Percentiles rank a stretch among this genome's conserved stretches.
These are phyloP conservation scores for Cassiopea andromeda DNA, from an alignment of 30 jellyfish, hydroid and myxozoan genomes.

Conservation along the genomic window DNA sequence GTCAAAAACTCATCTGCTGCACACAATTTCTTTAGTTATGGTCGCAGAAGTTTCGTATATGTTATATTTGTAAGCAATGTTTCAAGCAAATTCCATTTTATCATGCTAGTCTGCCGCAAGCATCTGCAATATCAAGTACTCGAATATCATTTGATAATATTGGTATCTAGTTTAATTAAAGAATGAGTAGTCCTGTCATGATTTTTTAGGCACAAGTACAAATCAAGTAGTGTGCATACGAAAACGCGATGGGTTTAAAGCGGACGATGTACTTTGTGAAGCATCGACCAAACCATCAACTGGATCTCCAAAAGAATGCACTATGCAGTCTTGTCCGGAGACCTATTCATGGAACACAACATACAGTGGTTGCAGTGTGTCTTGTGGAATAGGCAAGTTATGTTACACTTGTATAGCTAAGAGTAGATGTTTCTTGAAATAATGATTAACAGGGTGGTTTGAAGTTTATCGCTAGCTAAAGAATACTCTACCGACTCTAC, in stretches of 20 bases:
- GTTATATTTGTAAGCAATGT: no score
- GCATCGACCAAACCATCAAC: slow-evolving; percentile 53
- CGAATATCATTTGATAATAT: background rate
- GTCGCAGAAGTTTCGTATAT: no score
- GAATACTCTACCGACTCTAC: no score
- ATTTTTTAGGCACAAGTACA: slow-evolving; percentile 10
- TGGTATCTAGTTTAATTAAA: background rate
- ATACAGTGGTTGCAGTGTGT: slow-evolving; percentile 70
- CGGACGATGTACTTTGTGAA: slow-evolving; percentile 42
- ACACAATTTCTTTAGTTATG: no score
- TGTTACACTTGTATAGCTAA: background rate
- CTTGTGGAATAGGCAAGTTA: slow-evolving; percentile 80
- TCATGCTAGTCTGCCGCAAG: background rate
- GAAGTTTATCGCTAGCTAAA: no score
- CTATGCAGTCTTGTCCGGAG: slow-evolving; percentile 72
- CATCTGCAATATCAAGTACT: background rate
- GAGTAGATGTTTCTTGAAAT: no score
- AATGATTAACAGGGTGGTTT: no score
- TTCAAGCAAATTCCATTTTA: no score
- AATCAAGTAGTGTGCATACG: slow-evolving; percentile 33
- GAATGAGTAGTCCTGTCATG: background rate
- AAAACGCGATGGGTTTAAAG: slow-evolving; percentile 46
- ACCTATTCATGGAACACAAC: slow-evolving; percentile 74
- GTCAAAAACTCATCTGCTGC: no score
- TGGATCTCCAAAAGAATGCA: slow-evolving; percentile 60